Conservation (phyloP, 2,888 invertebrate genomes). For the Rhamnusium bicolor region DNA sequence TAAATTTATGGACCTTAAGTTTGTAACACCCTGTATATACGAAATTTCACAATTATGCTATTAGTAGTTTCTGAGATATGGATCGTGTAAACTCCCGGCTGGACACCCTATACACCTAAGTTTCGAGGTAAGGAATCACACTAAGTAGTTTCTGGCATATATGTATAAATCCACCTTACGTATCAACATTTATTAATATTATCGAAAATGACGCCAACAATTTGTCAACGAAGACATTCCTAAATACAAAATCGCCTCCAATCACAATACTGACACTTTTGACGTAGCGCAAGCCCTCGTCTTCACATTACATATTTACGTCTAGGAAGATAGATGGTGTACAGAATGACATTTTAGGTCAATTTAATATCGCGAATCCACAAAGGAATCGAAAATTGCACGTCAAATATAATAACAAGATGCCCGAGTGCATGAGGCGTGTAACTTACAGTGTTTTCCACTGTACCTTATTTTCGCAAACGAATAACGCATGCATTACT, state of each 20-base stretch:
- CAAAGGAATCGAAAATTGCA: conserved; percentile 8
- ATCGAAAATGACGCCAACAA: neutral
- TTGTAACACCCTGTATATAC: too few relatives aligned
- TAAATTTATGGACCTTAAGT: too few relatives aligned
- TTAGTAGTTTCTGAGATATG: too few relatives aligned
- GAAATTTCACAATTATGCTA: too few relatives aligned
- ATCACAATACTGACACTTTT: neutral
- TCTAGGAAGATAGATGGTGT: conserved; percentile 39
- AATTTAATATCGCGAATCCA: conserved; percentile 13
- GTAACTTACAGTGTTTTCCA: neutral
- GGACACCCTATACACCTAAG: neutral
- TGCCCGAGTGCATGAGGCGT: neutral
- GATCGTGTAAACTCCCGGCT: neutral
- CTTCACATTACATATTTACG: conserved; percentile 33
- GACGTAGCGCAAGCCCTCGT: neutral
- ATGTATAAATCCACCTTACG: neutral
- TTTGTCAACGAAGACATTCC: neutral
- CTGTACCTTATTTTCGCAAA: neutral
- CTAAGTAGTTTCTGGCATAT: neutral
- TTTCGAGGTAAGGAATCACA: neutral
- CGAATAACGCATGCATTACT: neutral
- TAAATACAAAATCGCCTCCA: neutral
- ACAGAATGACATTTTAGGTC: neutral
- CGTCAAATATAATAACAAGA: conserved; percentile 2
- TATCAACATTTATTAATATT: neutral